Conservation (phyloP, 2,797 vertebrate species). For the Hippocampus kuda region DNA sequence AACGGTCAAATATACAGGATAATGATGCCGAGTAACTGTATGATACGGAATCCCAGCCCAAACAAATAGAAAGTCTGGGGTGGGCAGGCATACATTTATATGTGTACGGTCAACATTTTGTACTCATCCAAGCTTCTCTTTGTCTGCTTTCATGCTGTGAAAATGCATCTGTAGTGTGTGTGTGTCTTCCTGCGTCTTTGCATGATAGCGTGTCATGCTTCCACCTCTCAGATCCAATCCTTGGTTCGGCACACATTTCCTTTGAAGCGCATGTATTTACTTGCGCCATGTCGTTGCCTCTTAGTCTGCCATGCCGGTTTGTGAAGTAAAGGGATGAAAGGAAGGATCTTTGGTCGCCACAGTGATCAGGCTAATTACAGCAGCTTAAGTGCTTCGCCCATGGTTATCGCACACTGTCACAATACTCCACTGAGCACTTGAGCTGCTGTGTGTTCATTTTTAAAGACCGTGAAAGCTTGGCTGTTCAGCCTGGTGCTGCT, state of each 20-base stretch:
- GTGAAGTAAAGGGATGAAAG: conserved; percentile 68
- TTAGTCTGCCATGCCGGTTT: conserved; percentile 54
- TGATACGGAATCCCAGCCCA: no score
- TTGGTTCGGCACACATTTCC: conserved; percentile 23
- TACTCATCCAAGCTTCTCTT: conserved; percentile 28
- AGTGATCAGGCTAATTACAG: conserved; percentile 72
- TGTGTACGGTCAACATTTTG: conserved; percentile 11
- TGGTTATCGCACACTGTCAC: conserved; percentile 69
- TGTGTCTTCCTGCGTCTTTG: conserved; percentile 7
- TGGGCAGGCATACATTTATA: not conserved
- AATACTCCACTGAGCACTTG: conserved; percentile 53
- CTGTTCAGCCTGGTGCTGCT: conserved; percentile 36
- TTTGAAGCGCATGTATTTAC: conserved; percentile 21
- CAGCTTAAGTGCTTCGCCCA: conserved; percentile 76
- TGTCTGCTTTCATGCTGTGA: conserved; percentile 24
- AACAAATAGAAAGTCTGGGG: not conserved
- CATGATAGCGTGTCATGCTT: conserved; percentile 21
- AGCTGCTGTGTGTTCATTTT: conserved; percentile 47
- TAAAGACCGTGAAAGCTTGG: conserved; percentile 35
- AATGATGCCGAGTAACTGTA: not conserved
- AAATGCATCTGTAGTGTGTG: not conserved
- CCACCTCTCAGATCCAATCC: conserved; percentile 16
- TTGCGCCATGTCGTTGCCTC: conserved; percentile 37
- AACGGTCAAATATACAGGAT: not conserved
- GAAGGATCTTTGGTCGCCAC: conserved; percentile 65